Base-by-base conservation (phyloP, 2,113 vertebrate genomes). In the Cryptotis parvus region DNA sequence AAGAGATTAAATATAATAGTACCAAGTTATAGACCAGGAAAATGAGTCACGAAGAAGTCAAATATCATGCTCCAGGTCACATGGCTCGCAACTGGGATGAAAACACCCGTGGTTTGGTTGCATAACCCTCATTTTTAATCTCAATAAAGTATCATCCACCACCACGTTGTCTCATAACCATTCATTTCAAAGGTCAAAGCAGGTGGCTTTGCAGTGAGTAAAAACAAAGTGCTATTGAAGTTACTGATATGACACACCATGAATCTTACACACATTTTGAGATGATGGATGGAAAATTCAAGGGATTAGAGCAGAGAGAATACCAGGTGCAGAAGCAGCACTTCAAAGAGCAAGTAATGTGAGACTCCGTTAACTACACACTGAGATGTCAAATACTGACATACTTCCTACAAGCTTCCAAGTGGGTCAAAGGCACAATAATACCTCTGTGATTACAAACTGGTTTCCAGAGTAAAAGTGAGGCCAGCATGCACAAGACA, bases 101-200 rank as follows among this genome's bases (percentile, higher is more conserved):
- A 73, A 68, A 77, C 35, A 43, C 14, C 68, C 68, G 26, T 20
- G 4, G 9, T 45, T 33, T 27, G 69, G 29, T 29, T 78, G 35
- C 49, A 68, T 0, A 43, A 37, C 24, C 10, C 58, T 72, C 6
- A 4, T 11, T 72, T 52, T 85, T 70, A 61, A 82, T 55, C 49
- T 15, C 26, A 84, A 37, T 55, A 45, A 68, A 37, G 3, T 12
- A 43, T 55, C 14, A 29, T 81, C 24, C 66, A 45, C 37, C 7
- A 29, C 55, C 26, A 18, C 9, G 35, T 55, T 68, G 76, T 0
- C 43, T 61, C 37, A 61, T n/a, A 29, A 18, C 16, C 33, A 33
- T 9, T 82, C 55, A 68, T 72, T 93, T 75, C 63, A 84, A 83
- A 89, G n/a, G 80, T 0, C n/a, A 58, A 78, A 88, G 49, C 10